A percentile compares a stretch with the other conserved stretches of the same genome.
phyloP scores from a whole-genome alignment of 2,888 invertebrate genomes.

The Mythimna albipuncta region DNA sequence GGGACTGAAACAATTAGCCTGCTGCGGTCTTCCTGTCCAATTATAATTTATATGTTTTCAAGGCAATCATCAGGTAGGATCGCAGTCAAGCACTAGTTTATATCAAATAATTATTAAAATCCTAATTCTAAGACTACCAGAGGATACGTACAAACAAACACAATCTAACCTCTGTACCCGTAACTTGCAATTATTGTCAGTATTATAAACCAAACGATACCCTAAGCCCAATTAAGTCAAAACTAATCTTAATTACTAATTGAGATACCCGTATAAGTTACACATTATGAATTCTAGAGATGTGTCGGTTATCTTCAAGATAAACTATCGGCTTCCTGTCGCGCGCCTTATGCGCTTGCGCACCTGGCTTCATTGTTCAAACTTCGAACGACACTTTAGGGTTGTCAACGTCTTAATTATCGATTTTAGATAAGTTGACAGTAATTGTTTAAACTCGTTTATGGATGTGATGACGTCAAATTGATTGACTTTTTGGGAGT shows the following conservation, averaged over 20 bases:
- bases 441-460: slow-evolving; percentile 25
- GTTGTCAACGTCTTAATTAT: slow-evolving; percentile 54
- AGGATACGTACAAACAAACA: not conserved
- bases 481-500: not conserved
- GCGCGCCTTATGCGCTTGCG: slow-evolving; percentile 65
- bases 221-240: slow-evolving; percentile 35
- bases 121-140: not conserved
- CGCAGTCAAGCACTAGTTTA: no score
- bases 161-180: not conserved
- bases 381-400: slow-evolving; percentile 62
- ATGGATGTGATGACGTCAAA: slow-evolving; percentile 40
- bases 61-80: no score
- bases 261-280: slow-evolving; percentile 63
- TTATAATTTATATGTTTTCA: no score
- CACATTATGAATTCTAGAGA: slow-evolving; percentile 71
- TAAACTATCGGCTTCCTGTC: slow-evolving; percentile 67
- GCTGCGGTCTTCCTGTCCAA: no score
- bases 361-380: slow-evolving; percentile 76
- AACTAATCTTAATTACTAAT: slow-evolving; percentile 61
- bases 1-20: no score
- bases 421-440: slow-evolving; percentile 28
- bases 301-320: slow-evolving; percentile 70
- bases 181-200: slow-evolving; percentile 31
- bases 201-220: slow-evolving; percentile 36
- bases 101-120: no score